Conservation (phyloP, 2,113 vertebrate species). For the Cnemophilus loriae region DNA sequence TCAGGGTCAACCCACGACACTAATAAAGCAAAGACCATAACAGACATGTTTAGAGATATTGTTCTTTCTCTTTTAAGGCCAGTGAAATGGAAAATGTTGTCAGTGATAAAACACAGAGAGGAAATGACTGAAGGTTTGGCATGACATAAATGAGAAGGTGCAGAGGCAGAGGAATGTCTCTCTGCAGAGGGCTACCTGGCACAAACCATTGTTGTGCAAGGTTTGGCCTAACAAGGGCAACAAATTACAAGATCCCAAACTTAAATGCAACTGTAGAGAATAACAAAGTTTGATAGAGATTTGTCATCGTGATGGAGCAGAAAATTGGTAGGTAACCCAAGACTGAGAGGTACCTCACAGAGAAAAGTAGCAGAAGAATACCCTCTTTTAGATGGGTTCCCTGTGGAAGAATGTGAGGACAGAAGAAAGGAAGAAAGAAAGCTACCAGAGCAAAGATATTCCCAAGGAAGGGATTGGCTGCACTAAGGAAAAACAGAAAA, state of each 20-base stretch:
- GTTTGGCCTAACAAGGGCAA: neutral
- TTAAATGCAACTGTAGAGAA: neutral
- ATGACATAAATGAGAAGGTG: neutral
- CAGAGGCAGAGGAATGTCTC: neutral
- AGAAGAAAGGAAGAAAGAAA: neutral
- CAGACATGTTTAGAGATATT: neutral
- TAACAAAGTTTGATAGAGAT: neutral
- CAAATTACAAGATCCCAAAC: neutral
- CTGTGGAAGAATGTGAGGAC: neutral
- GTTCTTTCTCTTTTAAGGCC: neutral
- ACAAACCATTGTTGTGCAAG: neutral
- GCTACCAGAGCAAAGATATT: neutral
- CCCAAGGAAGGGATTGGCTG: neutral
- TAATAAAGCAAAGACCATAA: neutral
- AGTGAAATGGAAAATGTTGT: neutral
- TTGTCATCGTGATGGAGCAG: neutral
- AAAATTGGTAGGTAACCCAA: neutral
- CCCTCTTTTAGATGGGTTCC: neutral
- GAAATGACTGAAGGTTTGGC: neutral
- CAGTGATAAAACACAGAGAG: neutral
- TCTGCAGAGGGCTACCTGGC: neutral
- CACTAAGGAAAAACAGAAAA: neutral
- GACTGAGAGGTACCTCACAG: neutral
- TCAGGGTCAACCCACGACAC: neutral
- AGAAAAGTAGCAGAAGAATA: neutral